Evolutionary conservation across 1,140 invertebrate genomes (phyloP).

Genomic region (Potamilus streckersoni): DNA sequence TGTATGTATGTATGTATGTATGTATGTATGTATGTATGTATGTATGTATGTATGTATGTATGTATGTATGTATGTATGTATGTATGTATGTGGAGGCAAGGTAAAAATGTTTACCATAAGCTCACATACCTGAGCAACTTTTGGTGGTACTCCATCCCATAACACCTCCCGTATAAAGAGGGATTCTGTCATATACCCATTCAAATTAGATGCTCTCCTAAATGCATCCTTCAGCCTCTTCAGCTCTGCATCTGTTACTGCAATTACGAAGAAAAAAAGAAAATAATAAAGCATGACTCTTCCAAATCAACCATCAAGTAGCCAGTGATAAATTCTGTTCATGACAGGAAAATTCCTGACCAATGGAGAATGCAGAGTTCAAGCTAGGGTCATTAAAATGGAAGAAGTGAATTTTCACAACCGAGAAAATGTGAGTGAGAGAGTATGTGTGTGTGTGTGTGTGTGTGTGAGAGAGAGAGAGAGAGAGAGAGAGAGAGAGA

Average conservation of each 20-base stretch:
- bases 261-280: slow-evolving; percentile 64
- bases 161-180: slow-evolving; percentile 85
- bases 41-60: too few species aligned
- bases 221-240: slow-evolving; percentile 86
- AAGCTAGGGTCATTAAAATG: not conserved
- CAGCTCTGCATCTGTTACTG: slow-evolving; percentile 84
- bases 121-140: slow-evolving; percentile 77
- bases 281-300: not conserved
- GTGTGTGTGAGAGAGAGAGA: not conserved
- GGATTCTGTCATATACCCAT: slow-evolving; percentile 78
- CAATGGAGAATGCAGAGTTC: not conserved
- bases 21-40: too few species aligned
- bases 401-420: not conserved
- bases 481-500: not conserved
- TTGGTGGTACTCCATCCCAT: slow-evolving; percentile 82
- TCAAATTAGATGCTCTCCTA: slow-evolving; percentile 80
- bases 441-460: too few species aligned
- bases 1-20: too few species aligned
- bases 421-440: not conserved
- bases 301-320: not conserved
- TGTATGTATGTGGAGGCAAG: too few species aligned
- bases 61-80: too few species aligned
- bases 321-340: not conserved
- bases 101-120: too few species aligned
- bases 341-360: not conserved